Percentiles rank a stretch among this genome's conserved stretches.
These are phyloP conservation scores for Gryon sp. DNA, from an alignment of 1,140 invertebrate species.

Conservation along the genomic window DNA sequence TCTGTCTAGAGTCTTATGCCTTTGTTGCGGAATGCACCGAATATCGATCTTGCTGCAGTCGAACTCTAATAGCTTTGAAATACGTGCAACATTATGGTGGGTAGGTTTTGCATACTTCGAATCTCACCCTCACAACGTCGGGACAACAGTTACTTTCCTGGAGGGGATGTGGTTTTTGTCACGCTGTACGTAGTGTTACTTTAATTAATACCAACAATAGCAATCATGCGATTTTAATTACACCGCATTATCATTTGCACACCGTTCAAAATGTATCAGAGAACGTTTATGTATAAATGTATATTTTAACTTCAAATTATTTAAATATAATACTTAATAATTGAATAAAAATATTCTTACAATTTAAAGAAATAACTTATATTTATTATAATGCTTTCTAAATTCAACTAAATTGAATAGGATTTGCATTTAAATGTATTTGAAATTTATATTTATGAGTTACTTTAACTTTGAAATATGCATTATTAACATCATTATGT, in stretches of 20 bases:
- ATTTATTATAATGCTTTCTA: no score
- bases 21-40: constrained; percentile 67
- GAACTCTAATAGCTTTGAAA: constrained; percentile 69
- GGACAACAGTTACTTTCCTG: constrained; percentile 24
- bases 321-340: no score
- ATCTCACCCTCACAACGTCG: constrained; percentile 16
- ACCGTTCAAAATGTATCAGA: not conserved
- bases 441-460: no score
- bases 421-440: no score
- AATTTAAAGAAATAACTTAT: no score
- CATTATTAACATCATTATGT: no score
- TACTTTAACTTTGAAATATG: no score
- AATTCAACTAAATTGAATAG: no score
- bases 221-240: constrained; percentile 47
- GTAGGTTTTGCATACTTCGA: constrained; percentile 43
- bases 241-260: constrained; percentile 24
- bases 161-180: constrained; percentile 26
- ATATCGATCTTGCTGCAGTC: constrained; percentile 70
- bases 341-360: no score
- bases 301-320: no score
- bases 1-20: constrained; percentile 60
- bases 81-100: constrained; percentile 58
- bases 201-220: constrained; percentile 41
- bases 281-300: no score
- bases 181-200: constrained; percentile 27